Evolutionary conservation across 2,888 invertebrate genomes (phyloP), one percentile per base, ranked within the genome.

Genomic region (Timandra comae): DNA sequence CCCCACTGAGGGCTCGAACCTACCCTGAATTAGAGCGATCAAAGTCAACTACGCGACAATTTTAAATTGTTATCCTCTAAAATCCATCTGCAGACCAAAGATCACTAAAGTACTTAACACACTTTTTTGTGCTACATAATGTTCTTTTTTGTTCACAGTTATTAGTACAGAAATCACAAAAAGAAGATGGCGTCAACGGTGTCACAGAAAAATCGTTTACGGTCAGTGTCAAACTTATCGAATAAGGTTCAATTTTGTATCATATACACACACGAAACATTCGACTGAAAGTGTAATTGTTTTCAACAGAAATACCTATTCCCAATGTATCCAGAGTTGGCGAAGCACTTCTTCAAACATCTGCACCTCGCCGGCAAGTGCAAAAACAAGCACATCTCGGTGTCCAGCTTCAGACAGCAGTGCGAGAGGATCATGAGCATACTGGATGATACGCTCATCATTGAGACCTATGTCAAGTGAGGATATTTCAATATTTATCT

Each of bases 321-420:
- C 72, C 93, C 94, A n/a, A 88, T 89, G 63, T 93, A 94, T 67
- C 88, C 89, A 2, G 90, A 92, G 48, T 82, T 94, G 52, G 93
- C 91, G 1, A 84, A 88, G 8, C 89, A 90, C 50, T 82, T 94
- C 41, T 95, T 89, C 68, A 75, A 76, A 35, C 88, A 90, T 65
- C 81, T 94, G 44, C 90, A 89, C 57, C 88, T 88, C 42, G 65
- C 66, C 12, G 84, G 82, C 45, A 87, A 88, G 49, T 88, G 89
- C 42, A 90, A 89, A 52, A 89, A 89, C 37, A 65, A 75, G 25
- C 88, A 91, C 64, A 77, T 93, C 33, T 88, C 90, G 6, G 78
- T 88, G 1, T 70, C 88, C 3, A 87, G 88, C 7, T 95, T 95
- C 71, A 88, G 90, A 28, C 89, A 89, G 44, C 93, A 94, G 63